A percentile compares a stretch with the other conserved stretches of the same genome.
phyloP scores from a whole-genome alignment of 2,797 vertebrate species.

The Triplophysa yarkandensis region DNA sequence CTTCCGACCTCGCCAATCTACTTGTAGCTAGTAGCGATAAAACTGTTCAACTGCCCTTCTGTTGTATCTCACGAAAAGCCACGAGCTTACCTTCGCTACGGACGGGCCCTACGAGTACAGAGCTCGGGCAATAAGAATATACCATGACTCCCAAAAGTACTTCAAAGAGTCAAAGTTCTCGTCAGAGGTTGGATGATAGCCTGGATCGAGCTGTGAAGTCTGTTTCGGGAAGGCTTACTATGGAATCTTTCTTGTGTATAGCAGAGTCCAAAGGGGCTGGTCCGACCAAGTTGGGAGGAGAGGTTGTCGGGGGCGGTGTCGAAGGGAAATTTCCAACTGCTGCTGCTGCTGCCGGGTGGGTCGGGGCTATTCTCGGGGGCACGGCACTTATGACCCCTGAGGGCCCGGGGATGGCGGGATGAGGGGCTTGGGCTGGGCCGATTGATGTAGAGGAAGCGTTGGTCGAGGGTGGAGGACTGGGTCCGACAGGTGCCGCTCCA shows the following conservation, averaged over 20 bases:
- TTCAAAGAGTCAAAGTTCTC: constrained; percentile 51
- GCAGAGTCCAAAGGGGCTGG: constrained; percentile 78
- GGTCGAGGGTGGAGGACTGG: constrained; percentile 77
- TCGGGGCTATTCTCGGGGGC: constrained; percentile 50
- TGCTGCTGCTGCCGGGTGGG: constrained; percentile 36
- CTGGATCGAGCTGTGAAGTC: constrained; percentile 88
- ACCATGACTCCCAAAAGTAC: constrained; percentile 38
- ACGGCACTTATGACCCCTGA: constrained; percentile 69
- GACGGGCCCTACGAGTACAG: not conserved
- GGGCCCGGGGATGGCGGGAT: constrained; percentile 71
- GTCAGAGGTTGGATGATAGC: constrained; percentile 99
- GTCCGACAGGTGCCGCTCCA: constrained; percentile 65
- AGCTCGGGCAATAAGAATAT: constrained; percentile 3
- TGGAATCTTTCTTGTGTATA: constrained; percentile 83
- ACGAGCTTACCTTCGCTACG: constrained; percentile 44
- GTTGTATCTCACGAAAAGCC: constrained; percentile 64
- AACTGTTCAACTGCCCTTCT: constrained; percentile 46
- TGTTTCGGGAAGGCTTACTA: constrained; percentile 85
- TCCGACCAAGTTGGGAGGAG: constrained; percentile 67
- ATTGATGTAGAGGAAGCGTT: constrained; percentile 83
- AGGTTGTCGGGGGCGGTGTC: constrained; percentile 72
- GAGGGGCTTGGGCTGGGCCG: constrained; percentile 69
- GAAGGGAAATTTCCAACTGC: constrained; percentile 68
- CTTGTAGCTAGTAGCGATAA: constrained; percentile 33
- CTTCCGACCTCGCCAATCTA: constrained; percentile 60